Evolutionary conservation across 2,888 invertebrate species (phyloP), one percentile per base, ranked within the genome.

Genomic region (Fragum fragum): DNA sequence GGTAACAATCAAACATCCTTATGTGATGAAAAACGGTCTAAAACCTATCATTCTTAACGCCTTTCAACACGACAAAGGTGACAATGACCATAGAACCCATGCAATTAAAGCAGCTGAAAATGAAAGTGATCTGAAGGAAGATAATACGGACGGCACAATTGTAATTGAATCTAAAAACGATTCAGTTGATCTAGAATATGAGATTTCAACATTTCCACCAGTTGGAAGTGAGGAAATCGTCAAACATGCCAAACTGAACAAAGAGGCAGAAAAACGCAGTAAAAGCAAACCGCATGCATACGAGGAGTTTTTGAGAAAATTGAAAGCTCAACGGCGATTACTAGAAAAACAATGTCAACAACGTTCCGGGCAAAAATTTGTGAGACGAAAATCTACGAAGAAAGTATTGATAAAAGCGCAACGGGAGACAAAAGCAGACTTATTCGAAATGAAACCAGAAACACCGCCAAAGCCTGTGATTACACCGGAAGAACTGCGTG

Each of bases 241-340:
- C 6, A 79, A 73, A 72, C 85, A 85, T 47, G 70, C 53, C 68
- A 63, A 72, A n/a, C 26, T 85, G 2, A 85, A 85, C 55, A 74
- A 72, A 42, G 81, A 81, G 36, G 85, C 85, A 0, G 85, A 85
- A 36, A 81, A 77, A 23, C 76, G 61, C 11, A 57, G 75, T 23
- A 76, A 36, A 18, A 72, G 52, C n/a, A 76, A 52, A 52, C 63
- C 76, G 0, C 69, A 71, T 7, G 79, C 61, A 28, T 57, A 81
- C 32, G 53, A 70, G 23, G 71, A 72, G 39, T 85, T 79, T 61
- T 32, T 85, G 28, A 69, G 78, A 39, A 53, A 81, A 29, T 53
- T 85, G n/a, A 66, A 79, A 29, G 75, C 79, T 6, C 61, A 74
- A 11, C 63, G 73, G 18, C 23, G 47, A 0, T 9, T 79, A 11